phyloP scores from a whole-genome alignment of 2,888 invertebrate genomes.

The Litoditis marina region DNA sequence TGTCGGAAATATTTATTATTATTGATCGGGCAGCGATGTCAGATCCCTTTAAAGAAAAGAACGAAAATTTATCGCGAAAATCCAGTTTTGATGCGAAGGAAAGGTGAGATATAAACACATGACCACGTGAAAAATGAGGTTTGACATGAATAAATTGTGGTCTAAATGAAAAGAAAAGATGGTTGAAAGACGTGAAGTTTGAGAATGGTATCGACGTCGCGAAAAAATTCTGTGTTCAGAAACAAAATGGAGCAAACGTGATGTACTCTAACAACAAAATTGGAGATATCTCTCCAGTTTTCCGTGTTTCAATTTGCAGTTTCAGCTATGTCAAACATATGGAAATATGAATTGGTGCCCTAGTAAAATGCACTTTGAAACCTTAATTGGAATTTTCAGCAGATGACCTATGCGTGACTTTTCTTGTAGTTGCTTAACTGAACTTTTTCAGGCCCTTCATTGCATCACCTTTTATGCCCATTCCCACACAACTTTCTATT shows the following conservation, averaged over 20 bases:
- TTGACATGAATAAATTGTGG: too few species aligned
- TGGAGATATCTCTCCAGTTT: too few species aligned
- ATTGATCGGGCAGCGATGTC: conserved; percentile 6
- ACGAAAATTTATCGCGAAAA: conserved; percentile 1
- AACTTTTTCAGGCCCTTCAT: conserved; percentile 51
- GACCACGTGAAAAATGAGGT: background rate
- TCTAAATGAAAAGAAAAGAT: too few species aligned
- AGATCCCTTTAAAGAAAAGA: conserved; percentile 8
- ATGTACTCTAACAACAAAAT: too few species aligned
- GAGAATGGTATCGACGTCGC: too few species aligned
- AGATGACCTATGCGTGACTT: too few species aligned
- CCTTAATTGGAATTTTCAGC: too few species aligned
- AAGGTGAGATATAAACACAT: background rate
- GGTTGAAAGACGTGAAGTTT: too few species aligned
- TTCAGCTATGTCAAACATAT: background rate
- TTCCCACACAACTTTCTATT: conserved; percentile 51
- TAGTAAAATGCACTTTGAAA: too few species aligned
- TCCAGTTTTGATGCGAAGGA: conserved; percentile 1
- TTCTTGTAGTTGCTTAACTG: background rate
- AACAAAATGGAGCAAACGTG: too few species aligned
- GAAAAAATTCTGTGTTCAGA: too few species aligned
- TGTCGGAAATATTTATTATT: conserved; percentile 14
- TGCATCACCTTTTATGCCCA: conserved; percentile 58
- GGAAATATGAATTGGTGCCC: too few species aligned
- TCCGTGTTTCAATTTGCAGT: background rate